A percentile compares a stretch with the other conserved stretches of the same genome.
Evolutionary conservation across 2,797 vertebrate genomes (phyloP).

Genomic region (Mionectes olivaceus): DNA sequence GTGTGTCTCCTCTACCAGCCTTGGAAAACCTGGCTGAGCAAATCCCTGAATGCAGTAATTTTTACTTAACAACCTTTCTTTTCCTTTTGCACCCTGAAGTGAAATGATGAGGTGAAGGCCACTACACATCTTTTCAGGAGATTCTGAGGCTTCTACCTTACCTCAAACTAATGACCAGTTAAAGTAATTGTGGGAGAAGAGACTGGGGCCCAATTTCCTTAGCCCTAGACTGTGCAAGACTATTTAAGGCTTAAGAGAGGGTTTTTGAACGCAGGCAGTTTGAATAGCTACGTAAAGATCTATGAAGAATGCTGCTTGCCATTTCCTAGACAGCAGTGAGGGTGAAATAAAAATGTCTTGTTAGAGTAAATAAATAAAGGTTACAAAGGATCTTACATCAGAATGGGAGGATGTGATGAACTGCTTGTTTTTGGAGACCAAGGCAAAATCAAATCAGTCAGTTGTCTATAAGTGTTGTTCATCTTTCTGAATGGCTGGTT

Average conservation of each 20-base stretch:
- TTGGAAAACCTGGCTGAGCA: not conserved
- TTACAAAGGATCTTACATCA: not conserved
- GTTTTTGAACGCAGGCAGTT: slow-evolving; percentile 32
- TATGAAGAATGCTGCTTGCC: slow-evolving; percentile 70
- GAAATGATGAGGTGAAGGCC: not conserved
- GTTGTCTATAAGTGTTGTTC: not conserved
- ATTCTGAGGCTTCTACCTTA: not conserved
- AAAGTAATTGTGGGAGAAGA: not conserved
- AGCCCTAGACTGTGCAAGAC: not conserved
- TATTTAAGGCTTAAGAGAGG: not conserved
- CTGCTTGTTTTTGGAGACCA: not conserved
- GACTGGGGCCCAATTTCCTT: not conserved
- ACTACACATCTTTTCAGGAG: not conserved
- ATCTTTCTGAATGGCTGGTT: not conserved
- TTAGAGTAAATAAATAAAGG: not conserved
- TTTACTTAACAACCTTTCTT: not conserved
- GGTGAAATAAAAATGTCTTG: slow-evolving; percentile 31
- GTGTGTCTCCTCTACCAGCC: not conserved
- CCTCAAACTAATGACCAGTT: not conserved
- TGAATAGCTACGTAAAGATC: slow-evolving; percentile 65
- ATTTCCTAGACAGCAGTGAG: slow-evolving; percentile 23
- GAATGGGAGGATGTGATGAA: not conserved
- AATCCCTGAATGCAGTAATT: not conserved
- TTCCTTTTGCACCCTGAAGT: not conserved
- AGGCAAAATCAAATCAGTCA: not conserved